Conservation (phyloP, 2,113 vertebrate species). For the mouse (Mus musculus) region GRCm39 chr15:13654001-13654500, state of each 20-base stretch:
- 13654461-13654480: neutral
- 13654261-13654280: conserved; percentile 37
- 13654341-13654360: conserved; percentile 30
- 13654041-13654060: neutral
- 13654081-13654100: conserved; percentile 46
- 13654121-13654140: conserved; percentile 19
- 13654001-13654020: neutral
- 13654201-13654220: neutral
- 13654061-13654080: neutral
- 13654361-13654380: conserved; percentile 1
- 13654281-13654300: conserved; percentile 46
- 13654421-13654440: neutral
- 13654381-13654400: neutral
- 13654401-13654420: neutral
- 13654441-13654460: neutral
- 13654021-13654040: neutral
- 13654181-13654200: neutral
- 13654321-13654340: neutral
- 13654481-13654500: neutral
- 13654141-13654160: conserved; percentile 41
- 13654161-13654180: neutral
- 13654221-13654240: neutral
- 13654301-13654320: neutral
- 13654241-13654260: conserved; percentile 17
- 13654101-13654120: conserved; percentile 50